A percentile compares a stretch with the other conserved stretches of the same genome.
phyloP scores from a whole-genome alignment of 1,140 invertebrate species.

The Drosophila neocordata region DNA sequence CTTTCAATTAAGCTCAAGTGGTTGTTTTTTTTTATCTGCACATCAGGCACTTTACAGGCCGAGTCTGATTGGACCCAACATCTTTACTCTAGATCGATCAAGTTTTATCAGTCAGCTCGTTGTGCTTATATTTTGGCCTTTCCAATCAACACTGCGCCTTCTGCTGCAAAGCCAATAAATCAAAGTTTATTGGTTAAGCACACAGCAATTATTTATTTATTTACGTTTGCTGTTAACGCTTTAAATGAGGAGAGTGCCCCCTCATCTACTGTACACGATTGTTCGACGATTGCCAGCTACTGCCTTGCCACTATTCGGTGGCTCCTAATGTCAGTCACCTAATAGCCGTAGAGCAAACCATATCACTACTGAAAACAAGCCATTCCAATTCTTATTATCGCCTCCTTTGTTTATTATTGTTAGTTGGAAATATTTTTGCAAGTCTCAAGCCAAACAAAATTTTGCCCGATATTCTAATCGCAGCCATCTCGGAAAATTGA shows the following conservation, averaged over 20 bases:
- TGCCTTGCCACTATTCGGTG: slow-evolving; percentile 21
- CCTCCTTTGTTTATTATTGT: slow-evolving; percentile 55
- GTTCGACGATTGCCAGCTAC: slow-evolving; percentile 18
- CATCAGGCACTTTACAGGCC: slow-evolving; percentile 32
- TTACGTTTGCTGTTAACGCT: slow-evolving; percentile 38
- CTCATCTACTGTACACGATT: slow-evolving; percentile 20
- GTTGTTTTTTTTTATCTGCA: slow-evolving; percentile 58
- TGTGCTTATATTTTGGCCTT: slow-evolving; percentile 12
- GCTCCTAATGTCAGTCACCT: slow-evolving; percentile 52
- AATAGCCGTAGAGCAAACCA: slow-evolving; percentile 45
- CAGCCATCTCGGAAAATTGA: slow-evolving; percentile 44
- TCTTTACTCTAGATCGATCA: slow-evolving; percentile 21
- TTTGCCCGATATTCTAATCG: slow-evolving; percentile 63
- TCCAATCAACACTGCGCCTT: slow-evolving; percentile 25
- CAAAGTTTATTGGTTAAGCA: slow-evolving; percentile 60
- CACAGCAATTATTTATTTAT: slow-evolving; percentile 61
- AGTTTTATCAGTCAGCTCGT: slow-evolving; percentile 45
- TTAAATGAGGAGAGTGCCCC: slow-evolving; percentile 13
- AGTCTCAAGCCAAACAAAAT: slow-evolving; percentile 27
- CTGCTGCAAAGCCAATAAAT: slow-evolving; percentile 56
- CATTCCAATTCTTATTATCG: slow-evolving; percentile 42
- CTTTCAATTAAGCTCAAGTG: slow-evolving; percentile 69
- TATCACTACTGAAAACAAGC: slow-evolving; percentile 29
- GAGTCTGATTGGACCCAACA: slow-evolving; percentile 12
- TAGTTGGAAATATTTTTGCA: slow-evolving; percentile 34